Evolutionary conservation across 1,140 invertebrate species (phyloP).

Genomic region (Chironomus striatipennis): DNA sequence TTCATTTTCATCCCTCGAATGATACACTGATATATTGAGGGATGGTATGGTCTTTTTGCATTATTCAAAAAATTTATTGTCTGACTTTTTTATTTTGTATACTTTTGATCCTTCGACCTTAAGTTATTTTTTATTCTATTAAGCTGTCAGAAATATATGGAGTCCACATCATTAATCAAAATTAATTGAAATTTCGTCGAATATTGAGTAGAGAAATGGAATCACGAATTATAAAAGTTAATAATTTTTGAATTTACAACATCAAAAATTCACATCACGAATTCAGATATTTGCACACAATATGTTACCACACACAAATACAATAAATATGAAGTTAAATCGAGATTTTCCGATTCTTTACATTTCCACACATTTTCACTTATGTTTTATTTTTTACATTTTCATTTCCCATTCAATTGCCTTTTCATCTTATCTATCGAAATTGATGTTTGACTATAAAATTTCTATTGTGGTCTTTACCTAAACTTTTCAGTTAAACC

Average conservation of each 20-base stretch:
- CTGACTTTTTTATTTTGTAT: neutral
- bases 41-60: neutral
- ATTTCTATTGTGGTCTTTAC: neutral
- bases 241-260: neutral
- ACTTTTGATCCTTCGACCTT: neutral
- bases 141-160: neutral
- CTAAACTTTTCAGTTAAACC: neutral
- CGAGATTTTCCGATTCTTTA: neutral
- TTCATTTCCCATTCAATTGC: neutral
- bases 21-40: neutral
- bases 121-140: constrained; percentile 21
- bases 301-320: constrained; percentile 2
- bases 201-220: neutral
- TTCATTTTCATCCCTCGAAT: neutral
- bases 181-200: constrained; percentile 5
- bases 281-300: constrained; percentile 15
- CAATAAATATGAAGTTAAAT: neutral
- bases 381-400: neutral
- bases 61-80: neutral
- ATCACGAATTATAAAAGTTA: constrained; percentile 5
- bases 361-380: neutral
- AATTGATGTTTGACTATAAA: neutral
- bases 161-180: constrained; percentile 1
- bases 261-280: constrained; percentile 18
- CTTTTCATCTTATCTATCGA: neutral